phyloP scores from a whole-genome alignment of 2,888 invertebrate species.

The Athalia cordata region DNA sequence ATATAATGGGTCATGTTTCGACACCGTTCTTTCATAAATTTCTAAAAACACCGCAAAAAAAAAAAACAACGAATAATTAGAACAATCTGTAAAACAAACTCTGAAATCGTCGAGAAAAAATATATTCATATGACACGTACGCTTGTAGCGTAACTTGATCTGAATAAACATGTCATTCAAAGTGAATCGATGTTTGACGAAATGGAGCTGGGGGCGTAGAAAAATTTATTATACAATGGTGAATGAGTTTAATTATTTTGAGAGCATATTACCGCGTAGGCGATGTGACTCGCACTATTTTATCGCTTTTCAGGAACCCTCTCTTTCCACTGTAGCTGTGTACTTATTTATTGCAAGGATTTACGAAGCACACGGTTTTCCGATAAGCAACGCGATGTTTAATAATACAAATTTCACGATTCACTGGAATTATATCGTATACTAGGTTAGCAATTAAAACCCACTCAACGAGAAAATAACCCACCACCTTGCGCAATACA shows the following conservation, averaged over 20 bases:
- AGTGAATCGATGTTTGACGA: too few relatives aligned
- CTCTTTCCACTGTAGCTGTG: background rate
- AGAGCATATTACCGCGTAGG: slow-evolving; percentile 20
- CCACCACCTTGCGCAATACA: background rate
- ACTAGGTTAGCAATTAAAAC: background rate
- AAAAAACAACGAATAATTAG: too few relatives aligned
- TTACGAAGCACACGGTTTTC: background rate
- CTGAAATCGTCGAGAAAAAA: too few relatives aligned
- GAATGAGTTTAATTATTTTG: slow-evolving; percentile 30
- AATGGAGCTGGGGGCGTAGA: background rate
- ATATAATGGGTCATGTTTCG: background rate
- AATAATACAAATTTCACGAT: background rate
- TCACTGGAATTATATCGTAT: background rate
- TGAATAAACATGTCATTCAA: too few relatives aligned
- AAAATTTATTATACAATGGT: slow-evolving; percentile 22
- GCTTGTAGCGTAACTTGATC: too few relatives aligned
- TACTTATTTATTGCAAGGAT: background rate
- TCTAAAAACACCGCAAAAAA: too few relatives aligned
- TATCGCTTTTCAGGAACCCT: slow-evolving; percentile 7
- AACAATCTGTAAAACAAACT: too few relatives aligned
- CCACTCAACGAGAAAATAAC: background rate
- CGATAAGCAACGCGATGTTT: slow-evolving; percentile 1
- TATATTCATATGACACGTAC: too few relatives aligned
- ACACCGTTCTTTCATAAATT: background rate
- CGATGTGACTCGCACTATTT: background rate